Percentiles rank a stretch among this genome's conserved stretches.
Conservation (phyloP, 1,140 invertebrate genomes). For the Drosophila orena region DNA sequence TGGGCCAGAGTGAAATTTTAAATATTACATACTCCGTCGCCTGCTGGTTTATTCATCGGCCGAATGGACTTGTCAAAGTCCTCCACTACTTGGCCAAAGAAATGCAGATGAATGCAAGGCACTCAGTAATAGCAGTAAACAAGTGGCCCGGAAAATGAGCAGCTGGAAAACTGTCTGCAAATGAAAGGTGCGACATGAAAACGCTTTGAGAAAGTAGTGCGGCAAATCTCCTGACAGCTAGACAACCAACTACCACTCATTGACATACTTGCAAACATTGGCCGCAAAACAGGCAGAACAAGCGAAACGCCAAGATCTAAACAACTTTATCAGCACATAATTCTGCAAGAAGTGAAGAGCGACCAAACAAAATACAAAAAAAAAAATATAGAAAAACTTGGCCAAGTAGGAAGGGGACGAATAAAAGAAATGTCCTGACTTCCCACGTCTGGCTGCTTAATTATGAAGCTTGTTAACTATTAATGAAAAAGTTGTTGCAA, state of each 20-base stretch:
- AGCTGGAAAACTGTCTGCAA: slow-evolving; percentile 53
- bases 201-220: slow-evolving; percentile 48
- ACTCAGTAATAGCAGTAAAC: slow-evolving; percentile 19
- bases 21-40: slow-evolving; percentile 12
- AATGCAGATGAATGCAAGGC: slow-evolving; percentile 23
- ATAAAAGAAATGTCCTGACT: slow-evolving; percentile 22
- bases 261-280: slow-evolving; percentile 48
- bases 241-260: slow-evolving; percentile 68
- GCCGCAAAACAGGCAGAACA: background rate
- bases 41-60: slow-evolving; percentile 21
- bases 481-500: slow-evolving; percentile 83
- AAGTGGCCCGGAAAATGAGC: slow-evolving; percentile 74
- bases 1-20: slow-evolving; percentile 28
- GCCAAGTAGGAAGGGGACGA: slow-evolving; percentile 11
- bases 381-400: slow-evolving; percentile 15
- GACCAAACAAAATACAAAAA: background rate
- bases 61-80: slow-evolving; percentile 18
- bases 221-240: slow-evolving; percentile 64
- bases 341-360: slow-evolving; percentile 4
- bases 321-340: slow-evolving; percentile 67
- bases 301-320: slow-evolving; percentile 20
- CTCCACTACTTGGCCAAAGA: background rate
- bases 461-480: slow-evolving; percentile 83
- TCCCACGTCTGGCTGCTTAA: slow-evolving; percentile 64
- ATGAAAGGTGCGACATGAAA: slow-evolving; percentile 64